Conservation (phyloP, 2,113 vertebrate genomes). For the Oncorhynchus masou region DNA sequence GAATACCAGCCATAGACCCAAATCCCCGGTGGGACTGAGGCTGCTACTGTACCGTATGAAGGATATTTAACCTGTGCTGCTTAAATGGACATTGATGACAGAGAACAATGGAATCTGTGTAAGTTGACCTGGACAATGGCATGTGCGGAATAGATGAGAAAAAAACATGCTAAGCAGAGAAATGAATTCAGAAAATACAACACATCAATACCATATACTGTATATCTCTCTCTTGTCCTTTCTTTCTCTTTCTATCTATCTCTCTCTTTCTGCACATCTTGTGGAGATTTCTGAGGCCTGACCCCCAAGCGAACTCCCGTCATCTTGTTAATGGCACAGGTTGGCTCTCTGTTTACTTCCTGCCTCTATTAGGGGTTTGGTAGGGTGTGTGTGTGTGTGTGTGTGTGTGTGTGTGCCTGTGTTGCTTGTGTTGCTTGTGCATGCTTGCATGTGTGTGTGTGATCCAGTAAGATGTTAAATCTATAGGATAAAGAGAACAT, state of each 20-base stretch:
- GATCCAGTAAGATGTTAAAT: neutral
- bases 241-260: neutral
- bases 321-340: conserved; percentile 16
- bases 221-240: neutral
- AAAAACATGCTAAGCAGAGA: neutral
- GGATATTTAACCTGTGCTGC: conserved; percentile 61
- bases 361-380: conserved; percentile 7
- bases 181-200: neutral
- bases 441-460: conserved; percentile 10
- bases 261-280: neutral
- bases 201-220: neutral
- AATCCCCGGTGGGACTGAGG: conserved; percentile 31
- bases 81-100: conserved; percentile 53
- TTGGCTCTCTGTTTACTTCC: conserved; percentile 25
- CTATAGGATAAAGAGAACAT: conserved; percentile 9
- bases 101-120: conserved; percentile 32
- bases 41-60: conserved; percentile 26
- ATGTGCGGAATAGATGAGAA: conserved; percentile 42
- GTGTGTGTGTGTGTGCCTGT: conserved; percentile 5
- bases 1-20: conserved; percentile 1
- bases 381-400: conserved; percentile 8
- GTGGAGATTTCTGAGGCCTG: neutral
- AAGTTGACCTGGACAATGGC: conserved; percentile 26
- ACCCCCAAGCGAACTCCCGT: conserved; percentile 24
- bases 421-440: neutral